These are phyloP conservation scores for Sapajus apella DNA, from an alignment of 2,113 vertebrate species.

Conservation along the genomic window DNA sequence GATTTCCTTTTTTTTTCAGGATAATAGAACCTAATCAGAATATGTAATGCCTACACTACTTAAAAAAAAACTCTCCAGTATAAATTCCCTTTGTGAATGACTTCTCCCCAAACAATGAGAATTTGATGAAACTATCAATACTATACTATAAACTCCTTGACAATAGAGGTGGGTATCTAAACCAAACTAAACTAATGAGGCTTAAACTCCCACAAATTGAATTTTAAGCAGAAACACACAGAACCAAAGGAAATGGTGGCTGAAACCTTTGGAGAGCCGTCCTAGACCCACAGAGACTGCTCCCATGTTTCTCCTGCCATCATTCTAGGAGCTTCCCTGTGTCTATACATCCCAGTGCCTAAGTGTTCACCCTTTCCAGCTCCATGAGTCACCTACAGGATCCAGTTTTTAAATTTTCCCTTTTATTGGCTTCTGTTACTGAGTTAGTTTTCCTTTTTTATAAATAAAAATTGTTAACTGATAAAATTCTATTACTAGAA, in stretches of 20 bases:
- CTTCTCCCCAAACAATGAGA: background rate
- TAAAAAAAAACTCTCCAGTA: background rate
- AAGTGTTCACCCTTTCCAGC: background rate
- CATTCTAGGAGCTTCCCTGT: background rate
- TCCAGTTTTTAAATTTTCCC: background rate
- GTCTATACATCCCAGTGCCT: background rate
- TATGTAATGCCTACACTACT: background rate
- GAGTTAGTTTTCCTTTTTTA: background rate
- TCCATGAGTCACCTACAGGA: background rate
- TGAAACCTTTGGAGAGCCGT: background rate
- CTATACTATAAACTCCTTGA: background rate
- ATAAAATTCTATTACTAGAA: background rate
- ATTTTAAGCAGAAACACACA: background rate
- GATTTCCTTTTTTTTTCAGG: background rate
- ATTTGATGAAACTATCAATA: background rate
- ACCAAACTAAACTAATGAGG: background rate
- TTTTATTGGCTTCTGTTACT: background rate
- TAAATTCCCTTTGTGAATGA: background rate
- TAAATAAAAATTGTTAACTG: background rate
- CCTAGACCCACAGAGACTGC: background rate
- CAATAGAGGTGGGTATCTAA: background rate
- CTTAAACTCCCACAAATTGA: background rate
- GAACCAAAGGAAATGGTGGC: background rate
- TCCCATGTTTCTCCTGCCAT: background rate
- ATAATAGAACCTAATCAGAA: background rate